Evolutionary conservation across 1,140 invertebrate genomes (phyloP).

Genomic region (Ceratosolen fusciceps): DNA sequence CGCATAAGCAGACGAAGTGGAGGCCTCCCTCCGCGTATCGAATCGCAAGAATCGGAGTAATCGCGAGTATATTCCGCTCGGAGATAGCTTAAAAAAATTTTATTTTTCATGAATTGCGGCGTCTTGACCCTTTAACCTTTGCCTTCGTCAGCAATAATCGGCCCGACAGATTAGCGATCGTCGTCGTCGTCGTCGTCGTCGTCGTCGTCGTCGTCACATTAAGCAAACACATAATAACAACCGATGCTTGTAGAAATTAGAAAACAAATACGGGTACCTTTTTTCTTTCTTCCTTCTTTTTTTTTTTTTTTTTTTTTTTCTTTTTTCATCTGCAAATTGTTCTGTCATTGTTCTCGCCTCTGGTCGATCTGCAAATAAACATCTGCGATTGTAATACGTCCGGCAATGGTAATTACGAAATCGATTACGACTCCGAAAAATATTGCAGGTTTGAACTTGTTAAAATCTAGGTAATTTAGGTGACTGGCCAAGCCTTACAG

Average conservation of each 20-base stretch:
- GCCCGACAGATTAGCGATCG: background rate
- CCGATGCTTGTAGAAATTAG: constrained; percentile 14
- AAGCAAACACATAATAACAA: constrained; percentile 2
- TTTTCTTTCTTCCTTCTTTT: no score
- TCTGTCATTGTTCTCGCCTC: background rate
- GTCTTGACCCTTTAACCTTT: constrained; percentile 11
- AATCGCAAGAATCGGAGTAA: constrained; percentile 1
- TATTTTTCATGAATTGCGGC: constrained; percentile 7
- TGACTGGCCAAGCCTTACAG: no score
- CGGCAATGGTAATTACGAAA: background rate
- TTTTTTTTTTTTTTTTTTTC: background rate
- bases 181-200: no score
- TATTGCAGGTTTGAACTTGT: no score
- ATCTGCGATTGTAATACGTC: background rate
- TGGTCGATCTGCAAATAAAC: background rate
- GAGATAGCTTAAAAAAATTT: constrained; percentile 12
- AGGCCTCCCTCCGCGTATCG: background rate
- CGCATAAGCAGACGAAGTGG: background rate
- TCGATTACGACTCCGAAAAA: no score
- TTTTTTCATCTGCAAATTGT: background rate
- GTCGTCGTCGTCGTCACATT: constrained; percentile 1
- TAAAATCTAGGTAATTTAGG: no score
- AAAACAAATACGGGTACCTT: background rate
- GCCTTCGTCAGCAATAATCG: constrained; percentile 17
- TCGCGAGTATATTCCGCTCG: background rate